A percentile compares a stretch with the other conserved stretches of the same genome.
phyloP scores from a whole-genome alignment of 2,113 vertebrate genomes.

The Nothobranchius furzeri region DNA sequence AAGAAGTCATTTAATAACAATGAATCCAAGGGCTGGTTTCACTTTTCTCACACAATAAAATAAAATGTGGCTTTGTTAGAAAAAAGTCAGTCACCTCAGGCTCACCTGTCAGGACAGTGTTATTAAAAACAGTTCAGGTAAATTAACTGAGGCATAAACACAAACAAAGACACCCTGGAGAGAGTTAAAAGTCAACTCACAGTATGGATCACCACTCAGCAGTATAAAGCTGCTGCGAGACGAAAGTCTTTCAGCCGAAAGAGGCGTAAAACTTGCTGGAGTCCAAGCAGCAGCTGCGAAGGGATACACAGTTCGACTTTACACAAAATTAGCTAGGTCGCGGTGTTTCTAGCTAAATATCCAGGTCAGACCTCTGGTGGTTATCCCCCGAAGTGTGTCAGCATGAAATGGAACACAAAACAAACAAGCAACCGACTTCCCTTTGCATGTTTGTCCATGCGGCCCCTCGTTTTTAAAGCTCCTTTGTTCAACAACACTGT shows the following conservation, averaged over 20 bases:
- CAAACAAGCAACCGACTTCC: constrained; percentile 61
- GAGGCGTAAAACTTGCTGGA: constrained; percentile 33
- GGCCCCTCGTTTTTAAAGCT: constrained; percentile 65
- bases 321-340: constrained; percentile 52
- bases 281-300: constrained; percentile 1
- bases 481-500: constrained; percentile 67
- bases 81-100: background rate
- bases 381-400: constrained; percentile 58
- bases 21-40: background rate
- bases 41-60: too few relatives aligned
- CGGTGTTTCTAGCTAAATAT: constrained; percentile 42
- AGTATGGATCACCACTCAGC: background rate
- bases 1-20: background rate
- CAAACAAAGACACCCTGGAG: background rate
- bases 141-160: background rate
- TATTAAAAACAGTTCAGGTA: background rate
- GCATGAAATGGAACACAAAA: constrained; percentile 64
- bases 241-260: constrained; percentile 2
- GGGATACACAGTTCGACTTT: constrained; percentile 15
- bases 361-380: constrained; percentile 64
- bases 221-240: background rate
- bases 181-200: constrained; percentile 13
- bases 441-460: constrained; percentile 57
- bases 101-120: constrained; percentile 1
- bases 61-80: too few relatives aligned